Evolutionary conservation across 2,113 vertebrate species (phyloP), one percentile per base, ranked within the genome.

Genomic region (Miniopterus natalensis): DNA sequence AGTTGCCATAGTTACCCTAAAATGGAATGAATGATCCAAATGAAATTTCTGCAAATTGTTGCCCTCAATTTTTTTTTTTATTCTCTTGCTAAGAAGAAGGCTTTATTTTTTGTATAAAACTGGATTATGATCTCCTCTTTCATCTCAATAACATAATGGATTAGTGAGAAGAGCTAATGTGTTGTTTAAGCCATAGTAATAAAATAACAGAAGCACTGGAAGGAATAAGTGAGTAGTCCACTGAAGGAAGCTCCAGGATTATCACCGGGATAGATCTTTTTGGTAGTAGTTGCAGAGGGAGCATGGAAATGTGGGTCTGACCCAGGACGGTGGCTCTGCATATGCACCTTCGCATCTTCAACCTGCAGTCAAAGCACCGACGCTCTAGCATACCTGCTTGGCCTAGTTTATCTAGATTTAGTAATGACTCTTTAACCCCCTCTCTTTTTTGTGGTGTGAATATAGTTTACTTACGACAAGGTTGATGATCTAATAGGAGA

Each of bases 1-100:
- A 45, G 97, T 98, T 98, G 42, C 96, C 94, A 98, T 98, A 97
- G 98, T 92, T 98, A 98, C 98, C 0, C 1, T 95, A 88, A 97
- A 84, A 92, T 92, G 91, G 96, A 97, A 90, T 98, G 97, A 98
- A 75, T 98, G 97, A 98, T 96, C 97, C 95, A 99, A 98, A 98
- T 98, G 98, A 97, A 97, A 98, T 98, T 98, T 95, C 94, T 47
- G 98, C 95, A 95, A 97, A 92, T 96, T 98, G 94, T 97, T 94
- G 86, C 61, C 83, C 83, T 98, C 89, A 93, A 49, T 84, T 97
- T 95, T 97, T 93, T 97, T 93, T 91, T 92, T 36, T 36, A 36
- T 96, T 96, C 49, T 94, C n/a, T 61, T 97, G 20, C 36, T 96
- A 51, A 78, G 71, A 81, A 96, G 47, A 70, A 91, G 31, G 25